Evolutionary conservation across 2,888 invertebrate genomes (phyloP).

Genomic region (Protophormia terraenovae): DNA sequence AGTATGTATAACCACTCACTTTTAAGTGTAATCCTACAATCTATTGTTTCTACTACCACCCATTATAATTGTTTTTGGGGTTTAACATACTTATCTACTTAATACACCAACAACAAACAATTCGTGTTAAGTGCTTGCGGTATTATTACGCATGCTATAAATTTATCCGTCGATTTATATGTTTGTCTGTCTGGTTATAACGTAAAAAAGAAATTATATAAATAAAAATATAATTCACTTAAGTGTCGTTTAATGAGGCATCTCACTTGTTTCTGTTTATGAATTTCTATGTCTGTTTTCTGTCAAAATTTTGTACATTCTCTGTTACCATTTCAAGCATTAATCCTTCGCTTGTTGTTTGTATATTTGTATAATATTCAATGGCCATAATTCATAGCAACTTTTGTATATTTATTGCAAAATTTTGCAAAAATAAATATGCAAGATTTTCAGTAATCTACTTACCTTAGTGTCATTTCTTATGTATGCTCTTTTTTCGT

Average conservation of each 20-base stretch:
- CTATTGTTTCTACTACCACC: conserved; percentile 23
- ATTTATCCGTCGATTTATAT: not conserved
- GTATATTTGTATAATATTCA: not conserved
- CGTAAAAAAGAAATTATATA: conserved; percentile 6
- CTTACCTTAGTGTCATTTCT: conserved; percentile 77
- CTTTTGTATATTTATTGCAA: not conserved
- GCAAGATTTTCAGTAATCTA: too few relatives aligned
- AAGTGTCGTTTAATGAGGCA: conserved; percentile 68
- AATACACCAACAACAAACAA: conserved; percentile 36
- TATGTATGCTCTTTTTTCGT: conserved; percentile 75
- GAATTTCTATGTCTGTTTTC: conserved; percentile 56
- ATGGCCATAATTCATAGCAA: not conserved
- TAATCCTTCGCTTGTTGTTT: conserved; percentile 32
- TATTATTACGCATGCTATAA: conserved; percentile 53
- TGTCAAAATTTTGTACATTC: conserved; percentile 49
- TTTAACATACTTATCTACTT: conserved; percentile 64
- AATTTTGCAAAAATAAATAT: conserved; percentile 1
- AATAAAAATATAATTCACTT: conserved; percentile 65
- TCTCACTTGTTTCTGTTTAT: conserved; percentile 28
- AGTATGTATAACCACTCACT: conserved; percentile 14
- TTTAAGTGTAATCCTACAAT: not conserved
- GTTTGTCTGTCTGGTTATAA: conserved; percentile 19
- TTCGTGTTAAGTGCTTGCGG: conserved; percentile 55
- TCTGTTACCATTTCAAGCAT: conserved; percentile 18
- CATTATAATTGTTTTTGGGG: conserved; percentile 41